phyloP scores from a whole-genome alignment of 2,797 vertebrate species.

The Syngnathus acus region DNA sequence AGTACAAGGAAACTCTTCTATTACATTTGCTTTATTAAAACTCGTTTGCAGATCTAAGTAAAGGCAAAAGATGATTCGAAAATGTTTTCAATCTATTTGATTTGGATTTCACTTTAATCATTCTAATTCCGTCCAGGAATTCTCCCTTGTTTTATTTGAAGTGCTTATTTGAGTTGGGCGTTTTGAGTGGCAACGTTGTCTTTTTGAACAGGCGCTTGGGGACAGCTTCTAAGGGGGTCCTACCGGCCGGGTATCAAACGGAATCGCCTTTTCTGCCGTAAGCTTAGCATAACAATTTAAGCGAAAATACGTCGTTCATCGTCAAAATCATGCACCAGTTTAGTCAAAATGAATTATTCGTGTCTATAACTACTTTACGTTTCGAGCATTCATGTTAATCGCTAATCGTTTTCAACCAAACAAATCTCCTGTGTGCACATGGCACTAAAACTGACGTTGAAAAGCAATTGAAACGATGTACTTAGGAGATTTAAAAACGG shows the following conservation, averaged over 20 bases:
- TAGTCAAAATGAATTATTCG: background rate
- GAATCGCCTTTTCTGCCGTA: conserved; percentile 4
- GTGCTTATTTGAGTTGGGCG: background rate
- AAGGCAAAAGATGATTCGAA: background rate
- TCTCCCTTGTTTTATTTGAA: background rate
- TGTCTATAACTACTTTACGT: background rate
- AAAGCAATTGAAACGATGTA: background rate
- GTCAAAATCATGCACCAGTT: too few species aligned
- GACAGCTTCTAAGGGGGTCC: conserved; percentile 19
- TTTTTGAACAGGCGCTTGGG: conserved; percentile 29
- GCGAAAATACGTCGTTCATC: background rate
- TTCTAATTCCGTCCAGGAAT: background rate
- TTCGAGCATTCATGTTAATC: background rate
- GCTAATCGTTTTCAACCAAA: background rate
- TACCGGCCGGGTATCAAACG: conserved; percentile 1
- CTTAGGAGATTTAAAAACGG: background rate
- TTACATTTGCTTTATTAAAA: background rate
- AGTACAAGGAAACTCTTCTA: background rate
- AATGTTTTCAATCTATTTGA: too few species aligned
- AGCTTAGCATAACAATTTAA: background rate
- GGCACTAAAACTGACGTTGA: background rate
- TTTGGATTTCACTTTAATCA: background rate
- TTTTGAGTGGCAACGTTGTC: background rate
- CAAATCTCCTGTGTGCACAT: background rate
- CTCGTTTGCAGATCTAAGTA: background rate